A percentile compares a stretch with the other conserved stretches of the same genome.
phyloP scores from a whole-genome alignment of 2,888 invertebrate genomes.

The Ametastegia equiseti region DNA sequence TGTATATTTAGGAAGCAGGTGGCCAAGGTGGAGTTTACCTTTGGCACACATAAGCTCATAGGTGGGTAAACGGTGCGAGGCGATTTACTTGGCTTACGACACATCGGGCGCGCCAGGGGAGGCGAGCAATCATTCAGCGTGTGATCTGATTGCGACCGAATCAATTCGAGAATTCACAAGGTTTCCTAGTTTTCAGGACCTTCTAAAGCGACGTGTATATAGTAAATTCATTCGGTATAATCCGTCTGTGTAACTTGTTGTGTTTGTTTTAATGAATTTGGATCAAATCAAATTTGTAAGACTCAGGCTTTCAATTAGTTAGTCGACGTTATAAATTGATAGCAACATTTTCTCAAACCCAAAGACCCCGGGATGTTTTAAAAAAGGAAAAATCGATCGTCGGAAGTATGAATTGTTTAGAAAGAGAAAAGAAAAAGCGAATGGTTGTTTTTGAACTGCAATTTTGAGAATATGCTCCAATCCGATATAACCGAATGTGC shows the following conservation, averaged over 20 bases:
- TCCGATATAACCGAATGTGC: neutral
- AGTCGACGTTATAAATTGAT: no score
- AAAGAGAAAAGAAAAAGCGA: no score
- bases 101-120: neutral
- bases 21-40: slow-evolving; percentile 32
- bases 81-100: slow-evolving; percentile 33
- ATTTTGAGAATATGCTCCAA: neutral
- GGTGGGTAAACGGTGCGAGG: slow-evolving; percentile 34
- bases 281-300: no score
- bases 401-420: no score
- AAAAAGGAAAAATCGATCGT: no score
- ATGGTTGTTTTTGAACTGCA: neutral
- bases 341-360: no score
- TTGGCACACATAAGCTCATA: slow-evolving; percentile 33
- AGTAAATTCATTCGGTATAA: neutral
- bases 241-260: neutral
- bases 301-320: neutral
- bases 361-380: no score
- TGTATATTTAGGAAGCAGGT: neutral
- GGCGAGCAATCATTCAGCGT: slow-evolving; percentile 40
- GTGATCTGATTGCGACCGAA: slow-evolving; percentile 44
- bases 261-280: neutral
- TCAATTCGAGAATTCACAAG: slow-evolving; percentile 21
- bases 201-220: neutral
- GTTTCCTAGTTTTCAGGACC: neutral